These are phyloP conservation scores for Torymus texanus DNA, from an alignment of 2,888 invertebrate genomes.

Conservation along the genomic window DNA sequence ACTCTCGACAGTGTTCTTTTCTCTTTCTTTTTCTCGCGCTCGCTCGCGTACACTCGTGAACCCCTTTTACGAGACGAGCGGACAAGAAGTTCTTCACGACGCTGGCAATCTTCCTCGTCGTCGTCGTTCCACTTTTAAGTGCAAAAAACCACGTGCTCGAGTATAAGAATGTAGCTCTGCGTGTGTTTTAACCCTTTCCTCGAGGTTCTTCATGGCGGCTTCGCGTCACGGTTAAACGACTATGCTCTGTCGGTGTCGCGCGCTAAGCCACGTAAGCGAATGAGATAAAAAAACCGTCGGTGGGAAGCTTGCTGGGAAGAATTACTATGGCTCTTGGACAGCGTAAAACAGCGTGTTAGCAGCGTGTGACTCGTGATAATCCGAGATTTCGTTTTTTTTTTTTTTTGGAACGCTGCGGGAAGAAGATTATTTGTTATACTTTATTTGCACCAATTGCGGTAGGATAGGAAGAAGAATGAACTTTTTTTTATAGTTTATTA, in stretches of 20 bases:
- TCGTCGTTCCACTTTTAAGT: slow-evolving; percentile 31
- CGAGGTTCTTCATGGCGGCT: not conserved
- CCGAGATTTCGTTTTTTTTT: not conserved
- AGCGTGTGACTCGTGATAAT: too few species aligned
- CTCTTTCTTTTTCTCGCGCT: not conserved
- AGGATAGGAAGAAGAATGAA: too few species aligned
- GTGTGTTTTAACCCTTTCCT: slow-evolving; percentile 7
- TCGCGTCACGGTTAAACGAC: not conserved
- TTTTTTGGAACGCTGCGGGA: not conserved
- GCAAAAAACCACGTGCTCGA: slow-evolving; percentile 16
- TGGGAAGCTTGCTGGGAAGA: not conserved
- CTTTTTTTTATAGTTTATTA: too few species aligned
- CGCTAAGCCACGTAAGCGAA: not conserved
- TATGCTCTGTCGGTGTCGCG: not conserved
- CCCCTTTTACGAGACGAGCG: slow-evolving; percentile 31
- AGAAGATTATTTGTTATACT: too few species aligned
- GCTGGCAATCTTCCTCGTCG: slow-evolving; percentile 15
- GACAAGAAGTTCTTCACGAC: slow-evolving; percentile 29
- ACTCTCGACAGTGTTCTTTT: not conserved
- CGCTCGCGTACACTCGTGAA: not conserved
- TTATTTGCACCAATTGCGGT: too few species aligned
- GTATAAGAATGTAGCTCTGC: not conserved
- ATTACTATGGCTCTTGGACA: not conserved
- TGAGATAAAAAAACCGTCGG: not conserved
- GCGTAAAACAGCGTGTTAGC: too few species aligned